Conservation (phyloP, 2,797 vertebrate genomes). For the Euthynnus affinis region DNA sequence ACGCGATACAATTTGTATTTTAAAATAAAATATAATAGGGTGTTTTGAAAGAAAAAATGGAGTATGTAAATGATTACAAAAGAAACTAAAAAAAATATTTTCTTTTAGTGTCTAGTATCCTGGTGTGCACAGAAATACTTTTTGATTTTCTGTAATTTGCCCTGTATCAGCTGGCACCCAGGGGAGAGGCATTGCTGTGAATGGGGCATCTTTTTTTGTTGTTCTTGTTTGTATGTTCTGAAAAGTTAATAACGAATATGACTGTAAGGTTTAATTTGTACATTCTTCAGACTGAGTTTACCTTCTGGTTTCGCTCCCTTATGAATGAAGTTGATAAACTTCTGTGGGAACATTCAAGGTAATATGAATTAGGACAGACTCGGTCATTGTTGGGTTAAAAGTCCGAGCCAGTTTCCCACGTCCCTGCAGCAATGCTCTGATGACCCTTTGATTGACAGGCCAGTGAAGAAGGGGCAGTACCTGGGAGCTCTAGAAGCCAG, state of each 20-base stretch:
- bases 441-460: constrained; percentile 75
- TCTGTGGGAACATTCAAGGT: constrained; percentile 20
- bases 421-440: constrained; percentile 56
- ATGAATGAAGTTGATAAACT: constrained; percentile 30
- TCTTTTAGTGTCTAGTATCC: no score
- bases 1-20: no score
- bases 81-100: no score
- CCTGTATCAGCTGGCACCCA: no score
- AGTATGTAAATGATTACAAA: no score
- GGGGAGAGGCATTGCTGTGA: no score
- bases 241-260: neutral
- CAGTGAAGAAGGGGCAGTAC: constrained; percentile 63
- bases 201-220: neutral
- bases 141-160: no score
- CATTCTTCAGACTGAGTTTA: constrained; percentile 6
- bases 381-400: constrained; percentile 52
- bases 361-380: constrained; percentile 34
- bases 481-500: constrained; percentile 65
- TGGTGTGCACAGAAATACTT: no score
- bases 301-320: neutral
- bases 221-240: neutral
- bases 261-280: neutral
- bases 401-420: constrained; percentile 50
- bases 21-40: neutral
- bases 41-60: neutral